phyloP scores from a whole-genome alignment of 2,113 vertebrate genomes.

The Zosterops lateralis region DNA sequence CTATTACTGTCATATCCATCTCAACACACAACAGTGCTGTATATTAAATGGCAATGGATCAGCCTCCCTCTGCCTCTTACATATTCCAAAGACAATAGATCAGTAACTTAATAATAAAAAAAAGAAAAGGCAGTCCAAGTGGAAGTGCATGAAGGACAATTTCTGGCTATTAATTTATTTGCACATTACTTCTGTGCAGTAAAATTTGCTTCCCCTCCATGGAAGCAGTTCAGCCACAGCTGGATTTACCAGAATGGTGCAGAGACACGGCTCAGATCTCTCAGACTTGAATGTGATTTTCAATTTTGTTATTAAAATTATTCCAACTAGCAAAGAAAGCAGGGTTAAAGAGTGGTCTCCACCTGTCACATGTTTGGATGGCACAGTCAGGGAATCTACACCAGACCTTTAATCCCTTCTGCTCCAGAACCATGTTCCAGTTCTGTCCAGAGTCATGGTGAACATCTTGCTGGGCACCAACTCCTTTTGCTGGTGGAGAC shows the following conservation, averaged over 20 bases:
- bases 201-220: neutral
- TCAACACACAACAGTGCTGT: neutral
- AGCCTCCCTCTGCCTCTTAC: neutral
- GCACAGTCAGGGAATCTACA: neutral
- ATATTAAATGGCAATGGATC: neutral
- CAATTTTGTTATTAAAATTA: neutral
- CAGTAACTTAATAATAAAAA: neutral
- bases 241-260: neutral
- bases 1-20: neutral
- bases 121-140: neutral
- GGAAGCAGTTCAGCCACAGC: neutral
- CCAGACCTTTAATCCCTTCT: neutral
- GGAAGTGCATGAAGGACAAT: neutral
- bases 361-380: neutral
- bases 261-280: neutral
- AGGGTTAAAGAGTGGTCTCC: neutral
- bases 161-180: conserved; percentile 15
- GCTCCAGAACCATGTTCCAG: neutral
- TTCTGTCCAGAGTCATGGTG: neutral
- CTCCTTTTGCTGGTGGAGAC: neutral
- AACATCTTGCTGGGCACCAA: neutral
- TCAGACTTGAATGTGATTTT: neutral
- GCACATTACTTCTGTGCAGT: neutral
- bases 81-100: conserved; percentile 20
- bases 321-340: neutral